Conservation (phyloP, 2,888 invertebrate genomes). For the Thyatira batis region DNA sequence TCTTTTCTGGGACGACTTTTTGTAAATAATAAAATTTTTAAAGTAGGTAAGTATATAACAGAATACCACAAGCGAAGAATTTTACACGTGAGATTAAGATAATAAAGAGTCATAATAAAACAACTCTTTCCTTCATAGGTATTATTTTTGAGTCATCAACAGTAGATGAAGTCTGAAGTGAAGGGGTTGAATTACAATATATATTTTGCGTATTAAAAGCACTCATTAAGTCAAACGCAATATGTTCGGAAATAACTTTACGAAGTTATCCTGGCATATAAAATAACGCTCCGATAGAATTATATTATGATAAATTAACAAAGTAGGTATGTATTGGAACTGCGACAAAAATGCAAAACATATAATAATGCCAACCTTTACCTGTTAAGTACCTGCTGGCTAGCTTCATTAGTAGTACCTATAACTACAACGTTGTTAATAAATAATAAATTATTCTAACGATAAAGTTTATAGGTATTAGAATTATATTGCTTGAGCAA, state of each 20-base stretch:
- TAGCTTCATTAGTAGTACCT: background rate
- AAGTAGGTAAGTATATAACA: too few species aligned
- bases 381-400: background rate
- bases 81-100: too few species aligned
- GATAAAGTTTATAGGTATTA: background rate
- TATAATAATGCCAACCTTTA: background rate
- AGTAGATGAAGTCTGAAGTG: background rate
- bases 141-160: background rate
- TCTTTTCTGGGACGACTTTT: too few species aligned
- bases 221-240: background rate
- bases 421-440: background rate
- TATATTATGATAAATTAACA: background rate
- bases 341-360: background rate
- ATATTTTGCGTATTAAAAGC: background rate
- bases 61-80: too few species aligned
- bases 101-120: too few species aligned
- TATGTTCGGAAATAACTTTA: background rate
- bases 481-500: background rate
- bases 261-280: background rate
- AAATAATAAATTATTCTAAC: background rate
- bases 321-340: background rate
- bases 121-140: too few species aligned
- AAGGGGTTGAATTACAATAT: too few species aligned
- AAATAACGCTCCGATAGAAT: background rate
- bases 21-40: too few species aligned